These are phyloP conservation scores for Marcusenius ussheri DNA, from an alignment of 2,113 vertebrate genomes.

Conservation along the genomic window DNA sequence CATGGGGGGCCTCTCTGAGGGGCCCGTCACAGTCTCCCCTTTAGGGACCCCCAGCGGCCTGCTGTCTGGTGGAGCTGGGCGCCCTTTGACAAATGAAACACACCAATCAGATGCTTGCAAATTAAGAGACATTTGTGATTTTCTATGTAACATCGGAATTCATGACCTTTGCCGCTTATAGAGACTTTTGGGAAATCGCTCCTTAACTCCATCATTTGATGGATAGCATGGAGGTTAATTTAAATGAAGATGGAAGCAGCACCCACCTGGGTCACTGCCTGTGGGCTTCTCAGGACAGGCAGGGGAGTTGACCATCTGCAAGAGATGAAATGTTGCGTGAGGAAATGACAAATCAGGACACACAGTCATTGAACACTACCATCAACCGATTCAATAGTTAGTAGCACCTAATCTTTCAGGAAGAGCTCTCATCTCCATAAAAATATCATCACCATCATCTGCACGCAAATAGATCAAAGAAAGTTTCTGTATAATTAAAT, in stretches of 20 bases:
- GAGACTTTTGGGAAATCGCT: background rate
- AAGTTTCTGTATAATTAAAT: background rate
- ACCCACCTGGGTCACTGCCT: slow-evolving; percentile 61
- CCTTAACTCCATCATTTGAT: background rate
- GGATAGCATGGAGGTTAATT: background rate
- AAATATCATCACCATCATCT: background rate
- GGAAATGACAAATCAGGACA: background rate
- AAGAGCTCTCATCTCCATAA: background rate
- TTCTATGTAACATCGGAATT: background rate
- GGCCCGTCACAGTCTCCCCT: slow-evolving; percentile 35
- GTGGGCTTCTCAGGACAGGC: slow-evolving; percentile 54
- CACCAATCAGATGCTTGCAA: background rate
- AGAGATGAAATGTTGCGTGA: background rate
- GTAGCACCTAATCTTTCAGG: background rate
- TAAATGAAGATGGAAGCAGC: background rate
- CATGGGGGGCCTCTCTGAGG: slow-evolving; percentile 56
- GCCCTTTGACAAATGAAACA: slow-evolving; percentile 41
- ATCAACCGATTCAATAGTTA: background rate
- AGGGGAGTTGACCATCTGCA: slow-evolving; percentile 51
- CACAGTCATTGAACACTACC: background rate
- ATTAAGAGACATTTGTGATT: background rate
- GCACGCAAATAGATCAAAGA: background rate
- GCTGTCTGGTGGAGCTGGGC: slow-evolving; percentile 51
- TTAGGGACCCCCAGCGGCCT: slow-evolving; percentile 41
- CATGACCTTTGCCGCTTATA: background rate